phyloP scores from a whole-genome alignment of 2,113 vertebrate species.

The Psittacus erithacus region DNA sequence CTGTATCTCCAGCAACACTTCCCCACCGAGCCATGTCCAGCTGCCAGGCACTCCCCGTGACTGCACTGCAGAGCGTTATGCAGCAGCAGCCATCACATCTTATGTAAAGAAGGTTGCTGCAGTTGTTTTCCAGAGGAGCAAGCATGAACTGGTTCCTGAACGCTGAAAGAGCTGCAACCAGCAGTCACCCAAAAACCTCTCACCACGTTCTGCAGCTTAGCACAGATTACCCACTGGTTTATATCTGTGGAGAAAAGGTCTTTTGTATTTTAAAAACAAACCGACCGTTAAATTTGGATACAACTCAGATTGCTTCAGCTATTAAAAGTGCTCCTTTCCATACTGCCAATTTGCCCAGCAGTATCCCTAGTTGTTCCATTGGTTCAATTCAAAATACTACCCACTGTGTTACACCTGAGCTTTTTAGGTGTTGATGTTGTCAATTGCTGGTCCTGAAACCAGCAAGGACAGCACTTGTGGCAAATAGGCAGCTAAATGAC shows the following conservation, averaged over 20 bases:
- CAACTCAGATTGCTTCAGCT: not conserved
- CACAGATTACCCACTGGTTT: not conserved
- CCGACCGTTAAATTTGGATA: not conserved
- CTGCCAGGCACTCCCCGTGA: not conserved
- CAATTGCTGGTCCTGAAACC: not conserved
- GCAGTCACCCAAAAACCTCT: not conserved
- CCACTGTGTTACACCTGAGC: not conserved
- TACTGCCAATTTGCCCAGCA: not conserved
- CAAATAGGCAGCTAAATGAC: not conserved
- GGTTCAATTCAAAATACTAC: not conserved
- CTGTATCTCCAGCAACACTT: conserved; percentile 68
- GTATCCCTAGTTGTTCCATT: too few species aligned
- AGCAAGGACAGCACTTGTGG: not conserved
- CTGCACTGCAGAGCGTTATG: not conserved
- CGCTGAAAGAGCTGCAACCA: not conserved
- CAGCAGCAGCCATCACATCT: not conserved
- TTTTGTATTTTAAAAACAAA: not conserved
- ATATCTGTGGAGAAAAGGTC: not conserved
- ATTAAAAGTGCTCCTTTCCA: not conserved
- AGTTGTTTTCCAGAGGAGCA: not conserved
- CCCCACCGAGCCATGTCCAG: not conserved
- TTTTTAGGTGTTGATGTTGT: accelerated
- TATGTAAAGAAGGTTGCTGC: not conserved
- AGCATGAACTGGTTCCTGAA: not conserved
- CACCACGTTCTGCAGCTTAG: not conserved